Conservation (phyloP, 2,888 invertebrate species). For the Ganaspis brasiliensis region DNA sequence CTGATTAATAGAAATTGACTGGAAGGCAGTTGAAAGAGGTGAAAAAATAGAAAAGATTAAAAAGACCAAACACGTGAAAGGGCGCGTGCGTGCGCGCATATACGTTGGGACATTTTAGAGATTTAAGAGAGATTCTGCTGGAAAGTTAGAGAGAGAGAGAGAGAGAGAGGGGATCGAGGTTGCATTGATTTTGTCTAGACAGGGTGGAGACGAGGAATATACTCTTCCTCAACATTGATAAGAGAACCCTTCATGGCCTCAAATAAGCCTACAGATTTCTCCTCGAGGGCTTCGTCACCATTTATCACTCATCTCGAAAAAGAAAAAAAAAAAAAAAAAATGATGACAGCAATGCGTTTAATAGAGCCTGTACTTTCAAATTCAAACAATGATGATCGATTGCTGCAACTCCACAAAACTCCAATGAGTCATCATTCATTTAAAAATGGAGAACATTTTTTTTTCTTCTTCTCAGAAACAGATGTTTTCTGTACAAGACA, state of each 20-base stretch:
- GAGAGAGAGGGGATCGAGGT: constrained; percentile 71
- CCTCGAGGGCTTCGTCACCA: constrained; percentile 11
- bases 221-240: constrained; percentile 18
- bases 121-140: constrained; percentile 38
- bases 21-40: neutral
- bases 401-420: no score
- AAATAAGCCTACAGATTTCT: constrained; percentile 21
- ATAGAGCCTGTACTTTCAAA: neutral
- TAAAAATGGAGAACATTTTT: no score
- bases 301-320: constrained; percentile 24
- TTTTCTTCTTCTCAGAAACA: no score
- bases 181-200: constrained; percentile 80
- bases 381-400: constrained; percentile 25
- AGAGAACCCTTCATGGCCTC: constrained; percentile 27
- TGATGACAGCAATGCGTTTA: neutral
- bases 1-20: constrained; percentile 17
- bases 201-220: constrained; percentile 73
- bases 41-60: neutral
- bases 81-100: constrained; percentile 38
- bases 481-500: no score
- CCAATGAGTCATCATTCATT: no score
- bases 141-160: neutral
- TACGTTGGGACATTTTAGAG: constrained; percentile 38
- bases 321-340: neutral
- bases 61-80: constrained; percentile 27